Evolutionary conservation across 2,888 invertebrate species (phyloP), one percentile per base, ranked within the genome.

Genomic region (Amiota minor): DNA sequence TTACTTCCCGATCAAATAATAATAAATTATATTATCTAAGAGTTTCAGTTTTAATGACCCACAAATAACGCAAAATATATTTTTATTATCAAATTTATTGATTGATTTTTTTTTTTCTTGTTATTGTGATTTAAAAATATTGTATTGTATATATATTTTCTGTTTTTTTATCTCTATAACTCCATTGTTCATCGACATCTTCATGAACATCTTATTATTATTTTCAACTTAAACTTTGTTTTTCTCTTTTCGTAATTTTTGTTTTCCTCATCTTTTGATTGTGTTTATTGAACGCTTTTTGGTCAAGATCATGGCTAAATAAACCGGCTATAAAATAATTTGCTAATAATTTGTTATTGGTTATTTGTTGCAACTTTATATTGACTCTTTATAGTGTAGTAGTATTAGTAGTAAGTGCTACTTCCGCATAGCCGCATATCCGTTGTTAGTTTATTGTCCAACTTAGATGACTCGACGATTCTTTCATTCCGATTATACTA

Each of bases 231-330:
- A 16, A 20, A 4, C 59, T 16, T 59, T 59, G 3, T 16, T 59
- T 59, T 18, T 20, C 0, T 56, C 2, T 59, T 59, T 18, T 20
- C 10, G 2, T 20, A 20, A 20, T 67, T 67, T 50, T 16, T 20
- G n/a, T 64, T 14, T n/a, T 64, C n/a, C 45, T 45, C 64, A 16
- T n/a, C n/a, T 12, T n/a, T 16, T 55, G 14, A 16, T 70, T 55
- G 8, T 56, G 20, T 23, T 64, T 35, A 45, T 46, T 50, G 70
- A 69, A 70, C n/a, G 65, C 20, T 18, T 18, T 80, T 79, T 86
- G 87, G 87, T 86, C 87, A 85, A 85, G 85, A 86, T 87, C 87
- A 87, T 81, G 86, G 85, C 56, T 79, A 74, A 75, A 70, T 68
- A 53, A 83, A 85, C 80, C 79, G 80, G 81, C 80, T 82, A 75